A percentile compares a stretch with the other conserved stretches of the same genome.
These are phyloP conservation scores for Protomyctophum bolini DNA, from an alignment of 2,113 vertebrate species.

Conservation along the genomic window DNA sequence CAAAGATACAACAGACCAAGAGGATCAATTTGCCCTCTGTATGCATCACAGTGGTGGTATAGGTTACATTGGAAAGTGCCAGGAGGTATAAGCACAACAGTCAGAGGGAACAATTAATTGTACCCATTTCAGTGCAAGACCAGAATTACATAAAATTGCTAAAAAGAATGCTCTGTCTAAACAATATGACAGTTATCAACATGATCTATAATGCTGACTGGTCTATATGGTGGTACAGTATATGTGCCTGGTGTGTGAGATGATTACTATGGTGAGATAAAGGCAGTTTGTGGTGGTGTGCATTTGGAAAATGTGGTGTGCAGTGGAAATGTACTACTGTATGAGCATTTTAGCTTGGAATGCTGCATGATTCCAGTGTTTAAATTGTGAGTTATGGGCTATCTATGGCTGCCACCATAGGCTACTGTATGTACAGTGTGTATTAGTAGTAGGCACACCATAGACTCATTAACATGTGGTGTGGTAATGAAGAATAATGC, in stretches of 20 bases:
- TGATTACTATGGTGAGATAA: conserved; percentile 45
- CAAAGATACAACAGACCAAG: conserved; percentile 10
- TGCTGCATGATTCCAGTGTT: conserved; percentile 7
- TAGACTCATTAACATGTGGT: conserved; percentile 68
- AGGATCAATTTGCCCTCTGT: conserved; percentile 18
- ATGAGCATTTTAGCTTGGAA: conserved; percentile 23
- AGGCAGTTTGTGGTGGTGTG: conserved; percentile 65
- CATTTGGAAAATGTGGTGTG: conserved; percentile 38
- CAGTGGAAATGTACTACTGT: background rate
- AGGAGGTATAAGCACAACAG: background rate
- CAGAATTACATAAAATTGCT: conserved; percentile 12
- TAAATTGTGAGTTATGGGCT: background rate
- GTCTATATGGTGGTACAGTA: background rate
- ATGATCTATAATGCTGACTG: conserved; percentile 5
- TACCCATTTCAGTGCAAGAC: conserved; percentile 33
- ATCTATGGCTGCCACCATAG: conserved; percentile 34
- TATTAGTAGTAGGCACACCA: conserved; percentile 39
- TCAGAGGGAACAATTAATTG: conserved; percentile 8
- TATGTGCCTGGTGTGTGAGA: conserved; percentile 26
- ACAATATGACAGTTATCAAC: conserved; percentile 5
- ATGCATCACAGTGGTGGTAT: conserved; percentile 47
- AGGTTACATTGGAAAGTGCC: conserved; percentile 22
- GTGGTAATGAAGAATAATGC: conserved; percentile 45
- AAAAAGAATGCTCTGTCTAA: conserved; percentile 3
- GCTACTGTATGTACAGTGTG: conserved; percentile 22